Conservation (phyloP, 1,140 invertebrate species). For the Hesperophylax magnus region DNA sequence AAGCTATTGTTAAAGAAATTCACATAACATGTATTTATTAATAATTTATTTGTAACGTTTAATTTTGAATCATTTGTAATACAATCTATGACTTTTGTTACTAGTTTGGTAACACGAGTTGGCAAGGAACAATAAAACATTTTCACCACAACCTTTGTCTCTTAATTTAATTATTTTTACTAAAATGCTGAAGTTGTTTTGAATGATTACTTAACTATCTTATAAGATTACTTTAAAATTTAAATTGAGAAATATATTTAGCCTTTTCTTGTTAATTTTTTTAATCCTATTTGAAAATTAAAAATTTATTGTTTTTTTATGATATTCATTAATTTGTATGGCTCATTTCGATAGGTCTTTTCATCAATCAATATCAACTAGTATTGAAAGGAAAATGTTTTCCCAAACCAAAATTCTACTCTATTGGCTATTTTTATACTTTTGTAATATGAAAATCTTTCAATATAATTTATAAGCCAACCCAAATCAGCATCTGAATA, state of each 20-base stretch:
- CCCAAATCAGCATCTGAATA: not conserved
- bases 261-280: not conserved
- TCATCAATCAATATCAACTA: not conserved
- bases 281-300: not conserved
- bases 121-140: slow-evolving; percentile 54
- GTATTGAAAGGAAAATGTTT: not conserved
- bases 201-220: slow-evolving; percentile 4
- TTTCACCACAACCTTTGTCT: slow-evolving; percentile 54
- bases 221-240: slow-evolving; percentile 8
- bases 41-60: slow-evolving; percentile 55
- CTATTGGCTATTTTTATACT: slow-evolving; percentile 47
- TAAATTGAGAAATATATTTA: slow-evolving; percentile 9
- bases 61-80: slow-evolving; percentile 53
- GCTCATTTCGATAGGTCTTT: not conserved
- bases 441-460: slow-evolving; percentile 47
- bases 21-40: slow-evolving; percentile 54
- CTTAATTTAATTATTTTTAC: slow-evolving; percentile 48
- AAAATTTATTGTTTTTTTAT: slow-evolving; percentile 2
- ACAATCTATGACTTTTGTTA: slow-evolving; percentile 47
- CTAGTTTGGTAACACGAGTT: slow-evolving; percentile 39
- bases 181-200: slow-evolving; percentile 34
- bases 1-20: slow-evolving; percentile 36
- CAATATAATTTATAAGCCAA: slow-evolving; percentile 10
- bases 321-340: not conserved
- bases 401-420: not conserved